phyloP scores from a whole-genome alignment of 2,797 vertebrate species.

The Siniperca scherzeri region DNA sequence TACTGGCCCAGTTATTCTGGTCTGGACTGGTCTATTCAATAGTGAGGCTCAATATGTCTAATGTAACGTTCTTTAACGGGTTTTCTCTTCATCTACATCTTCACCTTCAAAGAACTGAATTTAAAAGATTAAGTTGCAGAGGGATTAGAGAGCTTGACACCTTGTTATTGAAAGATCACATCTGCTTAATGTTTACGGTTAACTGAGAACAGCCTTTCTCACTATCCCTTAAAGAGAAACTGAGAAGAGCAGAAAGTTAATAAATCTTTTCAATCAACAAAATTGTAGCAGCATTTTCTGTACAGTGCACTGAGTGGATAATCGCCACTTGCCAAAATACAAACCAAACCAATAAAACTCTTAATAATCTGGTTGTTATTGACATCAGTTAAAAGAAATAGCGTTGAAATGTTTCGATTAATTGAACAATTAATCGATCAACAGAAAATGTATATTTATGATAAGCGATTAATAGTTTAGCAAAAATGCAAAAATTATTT shows the following conservation, averaged over 20 bases:
- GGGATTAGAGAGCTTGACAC: neutral
- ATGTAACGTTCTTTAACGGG: constrained; percentile 33
- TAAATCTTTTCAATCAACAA: constrained; percentile 3
- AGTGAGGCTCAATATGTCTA: constrained; percentile 52
- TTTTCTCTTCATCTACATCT: constrained; percentile 32
- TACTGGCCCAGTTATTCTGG: constrained; percentile 24
- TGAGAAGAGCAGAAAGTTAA: neutral
- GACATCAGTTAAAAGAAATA: too few species aligned
- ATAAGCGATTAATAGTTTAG: too few species aligned
- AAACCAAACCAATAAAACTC: neutral
- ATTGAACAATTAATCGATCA: neutral
- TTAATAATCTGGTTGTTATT: neutral
- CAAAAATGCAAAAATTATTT: too few species aligned
- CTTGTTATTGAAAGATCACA: neutral
- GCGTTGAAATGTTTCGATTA: neutral
- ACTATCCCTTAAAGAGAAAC: neutral
- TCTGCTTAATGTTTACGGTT: neutral
- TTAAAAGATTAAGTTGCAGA: neutral
- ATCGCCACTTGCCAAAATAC: neutral
- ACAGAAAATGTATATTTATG: too few species aligned
- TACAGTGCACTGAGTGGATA: neutral
- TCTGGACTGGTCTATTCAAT: constrained; percentile 35
- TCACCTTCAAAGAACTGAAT: constrained; percentile 11
- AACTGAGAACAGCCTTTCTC: neutral
- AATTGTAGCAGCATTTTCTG: neutral